These are phyloP conservation scores for Paracentrotus lividus DNA, from an alignment of 53 echinoderm and acorn worm genomes.

Conservation along the genomic window DNA sequence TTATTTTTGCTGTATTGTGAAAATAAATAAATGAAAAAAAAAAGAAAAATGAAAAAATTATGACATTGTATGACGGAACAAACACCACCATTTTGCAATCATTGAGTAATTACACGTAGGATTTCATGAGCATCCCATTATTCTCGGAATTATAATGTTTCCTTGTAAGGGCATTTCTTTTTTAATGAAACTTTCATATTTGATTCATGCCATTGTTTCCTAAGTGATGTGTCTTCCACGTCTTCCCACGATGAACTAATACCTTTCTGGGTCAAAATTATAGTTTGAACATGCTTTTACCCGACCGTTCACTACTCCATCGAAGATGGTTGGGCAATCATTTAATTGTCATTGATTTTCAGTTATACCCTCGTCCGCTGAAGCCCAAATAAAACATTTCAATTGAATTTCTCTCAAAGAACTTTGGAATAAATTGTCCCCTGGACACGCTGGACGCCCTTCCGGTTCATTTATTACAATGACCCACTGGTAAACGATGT, in stretches of 20 bases:
- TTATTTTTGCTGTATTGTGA: no score
- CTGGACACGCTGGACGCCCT: background rate
- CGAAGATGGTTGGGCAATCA: background rate
- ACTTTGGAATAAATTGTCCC: background rate
- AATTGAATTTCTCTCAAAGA: constrained; percentile 22
- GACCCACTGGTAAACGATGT: background rate
- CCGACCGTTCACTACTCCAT: background rate
- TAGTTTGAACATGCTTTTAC: background rate
- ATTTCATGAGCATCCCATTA: no score
- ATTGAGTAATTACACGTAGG: no score
- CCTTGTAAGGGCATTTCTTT: no score
- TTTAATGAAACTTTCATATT: no score
- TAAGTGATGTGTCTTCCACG: background rate
- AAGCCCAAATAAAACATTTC: background rate
- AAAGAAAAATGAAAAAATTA: no score
- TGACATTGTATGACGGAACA: no score
- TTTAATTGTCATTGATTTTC: constrained; percentile 29
- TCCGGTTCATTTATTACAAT: background rate
- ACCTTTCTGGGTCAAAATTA: background rate
- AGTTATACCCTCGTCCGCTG: background rate
- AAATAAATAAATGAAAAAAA: no score
- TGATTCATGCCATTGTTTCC: no score
- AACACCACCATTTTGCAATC: no score
- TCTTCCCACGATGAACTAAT: background rate
- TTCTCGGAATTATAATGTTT: no score